phyloP scores from a whole-genome alignment of 2,113 vertebrate species.

The Nothoprocta perdicaria region DNA sequence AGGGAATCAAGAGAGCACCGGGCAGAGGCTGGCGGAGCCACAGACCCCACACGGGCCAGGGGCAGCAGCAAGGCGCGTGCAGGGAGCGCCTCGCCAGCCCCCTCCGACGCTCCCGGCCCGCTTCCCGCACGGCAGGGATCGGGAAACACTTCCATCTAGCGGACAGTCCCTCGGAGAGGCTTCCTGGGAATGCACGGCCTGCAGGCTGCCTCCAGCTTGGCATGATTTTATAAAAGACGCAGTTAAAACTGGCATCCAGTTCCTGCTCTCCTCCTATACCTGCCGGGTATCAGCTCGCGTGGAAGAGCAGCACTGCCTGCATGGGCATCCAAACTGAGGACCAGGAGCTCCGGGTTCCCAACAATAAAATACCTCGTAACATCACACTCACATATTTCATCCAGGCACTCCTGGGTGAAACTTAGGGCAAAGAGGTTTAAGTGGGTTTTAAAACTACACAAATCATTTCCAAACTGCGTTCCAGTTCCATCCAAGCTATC shows the following conservation, averaged over 20 bases:
- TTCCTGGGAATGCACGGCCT: background rate
- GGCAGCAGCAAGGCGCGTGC: no score
- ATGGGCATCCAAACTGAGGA: background rate
- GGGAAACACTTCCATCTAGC: background rate
- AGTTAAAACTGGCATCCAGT: background rate
- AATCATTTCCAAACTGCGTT: background rate
- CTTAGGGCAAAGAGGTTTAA: background rate
- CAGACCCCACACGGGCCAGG: background rate
- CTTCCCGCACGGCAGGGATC: rapidly evolving
- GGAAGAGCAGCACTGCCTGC: background rate
- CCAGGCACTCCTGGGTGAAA: background rate
- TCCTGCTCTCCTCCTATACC: background rate
- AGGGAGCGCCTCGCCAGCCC: background rate
- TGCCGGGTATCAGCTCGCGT: background rate
- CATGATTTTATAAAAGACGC: background rate
- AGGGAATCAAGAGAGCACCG: background rate
- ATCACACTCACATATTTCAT: background rate
- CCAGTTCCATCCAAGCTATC: background rate
- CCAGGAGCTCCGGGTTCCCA: rapidly evolving
- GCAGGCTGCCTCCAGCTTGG: background rate
- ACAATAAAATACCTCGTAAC: background rate
- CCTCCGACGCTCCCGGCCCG: rapidly evolving
- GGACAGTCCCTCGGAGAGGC: background rate
- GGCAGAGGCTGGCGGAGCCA: background rate
- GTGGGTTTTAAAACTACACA: background rate